Conservation (phyloP, 2,888 invertebrate genomes). For the Iselma pallidipennis region DNA sequence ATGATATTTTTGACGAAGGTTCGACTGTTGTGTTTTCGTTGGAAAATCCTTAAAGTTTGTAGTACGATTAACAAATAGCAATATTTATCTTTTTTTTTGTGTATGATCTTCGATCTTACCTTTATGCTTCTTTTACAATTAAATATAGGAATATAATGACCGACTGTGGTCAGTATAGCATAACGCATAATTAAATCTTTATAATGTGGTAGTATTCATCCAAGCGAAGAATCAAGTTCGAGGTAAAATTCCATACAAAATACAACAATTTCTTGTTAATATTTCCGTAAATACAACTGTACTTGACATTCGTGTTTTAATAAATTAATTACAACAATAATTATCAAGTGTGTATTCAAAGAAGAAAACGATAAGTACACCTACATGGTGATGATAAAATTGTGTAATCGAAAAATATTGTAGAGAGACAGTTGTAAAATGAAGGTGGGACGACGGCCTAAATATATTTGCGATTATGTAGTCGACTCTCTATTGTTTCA, state of each 20-base stretch:
- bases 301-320: slow-evolving; percentile 25
- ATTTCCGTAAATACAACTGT: slow-evolving; percentile 41
- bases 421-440: not conserved
- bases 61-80: not conserved
- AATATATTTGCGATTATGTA: not conserved
- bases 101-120: no score
- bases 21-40: not conserved
- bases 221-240: slow-evolving; percentile 49
- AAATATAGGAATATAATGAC: slow-evolving; percentile 19
- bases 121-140: not conserved
- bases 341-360: no score
- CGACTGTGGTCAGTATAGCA: slow-evolving; percentile 24
- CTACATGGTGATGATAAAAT: not conserved
- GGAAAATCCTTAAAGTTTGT: not conserved
- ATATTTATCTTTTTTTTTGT: not conserved
- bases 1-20: not conserved
- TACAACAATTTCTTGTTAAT: slow-evolving; percentile 22
- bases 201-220: slow-evolving; percentile 41
- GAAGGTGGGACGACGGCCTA: not conserved
- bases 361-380: no score
- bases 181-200: slow-evolving; percentile 41
- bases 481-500: no score
- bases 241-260: slow-evolving; percentile 39
- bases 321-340: slow-evolving; percentile 7
- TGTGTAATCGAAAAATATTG: not conserved